phyloP scores from a whole-genome alignment of 2,797 vertebrate species.

The Clarias laeviceps region DNA sequence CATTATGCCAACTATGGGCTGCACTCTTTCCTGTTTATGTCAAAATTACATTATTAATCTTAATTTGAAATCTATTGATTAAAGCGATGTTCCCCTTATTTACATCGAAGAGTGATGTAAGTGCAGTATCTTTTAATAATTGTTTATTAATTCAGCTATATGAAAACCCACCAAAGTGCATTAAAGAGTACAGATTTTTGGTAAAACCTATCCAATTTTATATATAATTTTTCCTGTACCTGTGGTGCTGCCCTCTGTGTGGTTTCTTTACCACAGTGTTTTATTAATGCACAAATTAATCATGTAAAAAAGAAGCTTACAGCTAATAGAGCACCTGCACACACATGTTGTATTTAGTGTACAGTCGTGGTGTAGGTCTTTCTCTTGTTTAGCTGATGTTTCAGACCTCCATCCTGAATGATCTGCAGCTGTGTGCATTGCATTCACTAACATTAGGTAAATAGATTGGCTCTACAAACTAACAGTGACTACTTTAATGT shows the following conservation, averaged over 20 bases:
- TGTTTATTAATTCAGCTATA: neutral
- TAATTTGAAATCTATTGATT: no score
- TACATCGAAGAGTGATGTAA: neutral
- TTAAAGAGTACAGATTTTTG: neutral
- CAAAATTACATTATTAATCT: neutral
- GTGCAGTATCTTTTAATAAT: neutral
- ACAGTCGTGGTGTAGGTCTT: neutral
- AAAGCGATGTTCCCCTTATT: neutral
- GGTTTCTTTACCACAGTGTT: neutral
- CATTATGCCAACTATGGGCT: neutral
- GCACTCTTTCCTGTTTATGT: neutral
- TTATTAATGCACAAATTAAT: constrained; percentile 5
- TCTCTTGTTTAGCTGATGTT: neutral
- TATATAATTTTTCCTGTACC: neutral
- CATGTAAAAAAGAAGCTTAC: neutral
- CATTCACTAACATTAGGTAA: neutral
- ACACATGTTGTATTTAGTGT: neutral
- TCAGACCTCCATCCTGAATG: neutral
- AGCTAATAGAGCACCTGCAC: neutral
- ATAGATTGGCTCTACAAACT: no score
- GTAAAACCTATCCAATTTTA: neutral
- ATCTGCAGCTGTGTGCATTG: neutral
- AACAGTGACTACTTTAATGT: neutral
- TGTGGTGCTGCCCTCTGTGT: neutral
- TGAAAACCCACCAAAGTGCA: neutral